A percentile compares a stretch with the other conserved stretches of the same genome.
These are phyloP conservation scores for Nineta flava DNA, from an alignment of 2,888 invertebrate genomes.

Conservation along the genomic window DNA sequence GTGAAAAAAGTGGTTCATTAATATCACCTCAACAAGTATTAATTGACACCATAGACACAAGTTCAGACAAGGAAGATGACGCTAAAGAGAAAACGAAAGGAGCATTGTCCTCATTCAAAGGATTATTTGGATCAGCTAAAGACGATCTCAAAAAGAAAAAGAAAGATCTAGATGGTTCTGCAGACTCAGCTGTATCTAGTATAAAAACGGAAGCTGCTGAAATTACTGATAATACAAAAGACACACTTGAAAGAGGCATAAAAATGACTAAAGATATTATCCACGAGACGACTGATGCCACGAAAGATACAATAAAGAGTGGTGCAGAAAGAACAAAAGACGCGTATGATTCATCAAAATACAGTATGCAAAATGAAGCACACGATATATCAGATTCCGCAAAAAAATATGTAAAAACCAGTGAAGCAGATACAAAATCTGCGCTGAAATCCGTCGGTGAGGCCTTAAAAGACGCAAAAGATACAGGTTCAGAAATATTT, in stretches of 20 bases:
- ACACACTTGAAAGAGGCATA: background rate
- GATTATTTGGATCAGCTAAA: background rate
- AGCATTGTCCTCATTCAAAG: background rate
- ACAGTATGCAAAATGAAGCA: background rate
- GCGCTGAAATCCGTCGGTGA: background rate
- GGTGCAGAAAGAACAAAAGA: background rate
- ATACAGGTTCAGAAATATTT: slow-evolving; percentile 8
- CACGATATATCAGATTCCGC: no score
- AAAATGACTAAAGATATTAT: background rate
- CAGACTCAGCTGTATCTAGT: slow-evolving; percentile 5
- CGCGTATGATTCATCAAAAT: background rate
- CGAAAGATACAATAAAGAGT: background rate
- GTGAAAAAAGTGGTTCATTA: no score
- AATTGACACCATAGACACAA: background rate
- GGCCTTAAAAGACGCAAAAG: background rate
- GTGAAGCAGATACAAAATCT: background rate
- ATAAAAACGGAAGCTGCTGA: background rate
- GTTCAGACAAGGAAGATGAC: background rate
- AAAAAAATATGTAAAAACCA: no score
- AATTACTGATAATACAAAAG: slow-evolving; percentile 7
- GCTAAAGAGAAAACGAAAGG: background rate
- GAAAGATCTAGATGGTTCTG: background rate
- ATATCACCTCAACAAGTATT: no score
- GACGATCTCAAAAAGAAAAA: background rate
- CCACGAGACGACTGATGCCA: background rate